Evolutionary conservation across 2,113 vertebrate genomes (phyloP).

Genomic region (Mixornis gularis): DNA sequence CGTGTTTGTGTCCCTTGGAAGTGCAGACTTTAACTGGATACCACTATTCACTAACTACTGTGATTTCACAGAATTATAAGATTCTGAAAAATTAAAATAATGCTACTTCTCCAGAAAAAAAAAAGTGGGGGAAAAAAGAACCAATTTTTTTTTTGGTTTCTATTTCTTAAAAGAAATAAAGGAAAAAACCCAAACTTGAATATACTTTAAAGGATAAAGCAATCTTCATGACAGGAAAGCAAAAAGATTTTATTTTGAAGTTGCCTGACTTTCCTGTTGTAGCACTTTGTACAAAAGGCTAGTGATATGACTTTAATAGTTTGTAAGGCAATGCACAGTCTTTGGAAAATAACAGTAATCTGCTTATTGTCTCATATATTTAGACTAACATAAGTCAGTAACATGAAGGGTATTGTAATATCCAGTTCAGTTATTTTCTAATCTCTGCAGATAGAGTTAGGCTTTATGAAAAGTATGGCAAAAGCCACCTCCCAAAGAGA

Average conservation of each 20-base stretch:
- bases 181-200: background rate
- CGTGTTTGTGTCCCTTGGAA: background rate
- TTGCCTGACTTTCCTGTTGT: background rate
- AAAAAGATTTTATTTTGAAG: background rate
- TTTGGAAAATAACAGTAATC: background rate
- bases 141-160: accelerated
- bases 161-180: background rate
- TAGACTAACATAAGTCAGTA: background rate
- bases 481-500: background rate
- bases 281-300: background rate
- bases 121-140: accelerated
- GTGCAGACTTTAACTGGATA: background rate
- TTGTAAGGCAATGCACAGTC: background rate
- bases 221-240: background rate
- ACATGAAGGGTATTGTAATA: background rate
- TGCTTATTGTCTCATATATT: background rate
- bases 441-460: background rate
- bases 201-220: background rate
- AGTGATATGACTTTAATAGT: background rate
- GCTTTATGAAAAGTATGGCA: background rate
- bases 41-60: background rate
- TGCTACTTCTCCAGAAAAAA: background rate
- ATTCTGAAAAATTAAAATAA: background rate
- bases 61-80: background rate
- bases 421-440: background rate